Evolutionary conservation across 1,140 invertebrate genomes (phyloP).

Genomic region (Lepidostoma basale): DNA sequence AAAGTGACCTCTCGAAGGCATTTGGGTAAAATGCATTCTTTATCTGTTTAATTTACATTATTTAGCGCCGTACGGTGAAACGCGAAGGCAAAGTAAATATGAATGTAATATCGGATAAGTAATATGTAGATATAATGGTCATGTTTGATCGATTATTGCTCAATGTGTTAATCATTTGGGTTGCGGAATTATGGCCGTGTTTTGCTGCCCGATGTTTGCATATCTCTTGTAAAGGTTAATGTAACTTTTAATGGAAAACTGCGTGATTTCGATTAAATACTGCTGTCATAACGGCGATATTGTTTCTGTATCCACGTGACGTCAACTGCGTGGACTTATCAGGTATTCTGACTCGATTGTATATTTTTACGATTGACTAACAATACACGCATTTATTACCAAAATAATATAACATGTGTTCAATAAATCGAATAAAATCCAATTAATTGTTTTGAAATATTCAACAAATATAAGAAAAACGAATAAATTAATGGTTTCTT

Average conservation of each 20-base stretch:
- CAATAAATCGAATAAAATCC: too few relatives aligned
- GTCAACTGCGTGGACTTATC: neutral
- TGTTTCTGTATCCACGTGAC: neutral
- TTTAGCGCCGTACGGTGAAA: too few relatives aligned
- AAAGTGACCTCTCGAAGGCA: too few relatives aligned
- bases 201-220: constrained; percentile 18
- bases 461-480: too few relatives aligned
- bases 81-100: too few relatives aligned
- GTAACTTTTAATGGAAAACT: constrained; percentile 30
- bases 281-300: neutral
- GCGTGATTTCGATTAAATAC: constrained; percentile 28
- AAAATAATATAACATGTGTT: too few relatives aligned
- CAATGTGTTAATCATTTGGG: constrained; percentile 26
- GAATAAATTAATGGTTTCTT: too few relatives aligned
- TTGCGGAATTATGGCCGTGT: constrained; percentile 7
- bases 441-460: too few relatives aligned
- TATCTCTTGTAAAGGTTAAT: constrained; percentile 26
- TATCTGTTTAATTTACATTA: too few relatives aligned
- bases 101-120: constrained; percentile 19
- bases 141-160: constrained; percentile 29
- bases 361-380: too few relatives aligned
- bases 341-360: neutral
- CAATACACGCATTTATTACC: too few relatives aligned
- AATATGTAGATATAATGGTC: constrained; percentile 2
- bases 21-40: too few relatives aligned